Evolutionary conservation across 2,888 invertebrate species (phyloP), one percentile per base, ranked within the genome.

Genomic region (Chrysopilus asiliformis): DNA sequence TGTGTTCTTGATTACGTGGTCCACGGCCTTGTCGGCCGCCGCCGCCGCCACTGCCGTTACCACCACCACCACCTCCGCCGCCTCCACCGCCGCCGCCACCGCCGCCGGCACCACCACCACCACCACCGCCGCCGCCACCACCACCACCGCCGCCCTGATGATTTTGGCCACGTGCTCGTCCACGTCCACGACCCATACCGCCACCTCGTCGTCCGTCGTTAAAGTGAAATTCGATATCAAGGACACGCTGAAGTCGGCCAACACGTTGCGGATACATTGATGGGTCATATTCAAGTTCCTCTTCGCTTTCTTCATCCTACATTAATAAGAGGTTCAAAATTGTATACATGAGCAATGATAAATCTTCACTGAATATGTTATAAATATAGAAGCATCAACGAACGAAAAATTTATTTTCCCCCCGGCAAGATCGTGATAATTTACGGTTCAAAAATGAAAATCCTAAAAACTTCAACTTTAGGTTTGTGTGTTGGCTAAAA

Each of bases 141-240:
- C 30, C 35, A 30, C 25, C 26, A 22, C 30, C 28, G 14, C 20
- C 32, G 25, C 25, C 36, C 20, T 17, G 30, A 28, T 22, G 19
- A n/a, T 32, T 32, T 22, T 31, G 31, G 2, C 37, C 14, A 18
- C 37, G 34, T 28, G 30, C 41, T 17, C 41, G 42, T 15, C 34
- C 30, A 6, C 35, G 34, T 20, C 39, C 30, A 17, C 19, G 18
- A 3, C 35, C 34, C 8, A 30, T 13, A n/a, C 31, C 31, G 16
- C 34, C 35, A 1, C 12, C 34, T 27, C 57, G 57, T 5, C 56
- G 27, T 2, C 63, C 47, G n/a, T 57, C 86, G 55, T 76, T 79
- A 65, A 87, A 89, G 53, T 83, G 83, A 61, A 87, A 85, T 62
- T 87, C 85, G 51, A 89, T 87, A 50, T 84, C 86, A 48, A 85